These are phyloP conservation scores for Orchesellides sinensis DNA, from an alignment of 2,888 invertebrate species.

Conservation along the genomic window DNA sequence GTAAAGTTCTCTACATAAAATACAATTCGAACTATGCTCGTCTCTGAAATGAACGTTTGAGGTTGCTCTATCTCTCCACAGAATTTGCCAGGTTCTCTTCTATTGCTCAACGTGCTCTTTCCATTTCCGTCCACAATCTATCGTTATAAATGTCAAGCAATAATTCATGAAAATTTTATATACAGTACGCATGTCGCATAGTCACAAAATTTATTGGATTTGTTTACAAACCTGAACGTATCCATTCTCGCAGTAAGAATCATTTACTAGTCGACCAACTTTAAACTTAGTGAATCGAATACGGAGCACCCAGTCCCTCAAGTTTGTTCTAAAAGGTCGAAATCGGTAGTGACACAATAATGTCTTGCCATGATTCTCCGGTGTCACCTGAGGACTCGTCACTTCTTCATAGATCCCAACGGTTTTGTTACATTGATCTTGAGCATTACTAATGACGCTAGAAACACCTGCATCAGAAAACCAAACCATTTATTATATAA, in stretches of 20 bases:
- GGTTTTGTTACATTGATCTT: slow-evolving; percentile 94
- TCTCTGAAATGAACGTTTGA: slow-evolving; percentile 96
- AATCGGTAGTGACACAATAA: slow-evolving; percentile 92
- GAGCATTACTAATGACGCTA: slow-evolving; percentile 57
- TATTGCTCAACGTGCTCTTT: slow-evolving; percentile 91
- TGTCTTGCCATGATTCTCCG: slow-evolving; percentile 89
- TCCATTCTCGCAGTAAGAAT: slow-evolving; percentile 91
- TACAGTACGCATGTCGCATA: too few relatives aligned
- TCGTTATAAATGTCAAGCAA: background rate
- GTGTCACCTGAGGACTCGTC: slow-evolving; percentile 89
- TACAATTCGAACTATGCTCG: slow-evolving; percentile 92
- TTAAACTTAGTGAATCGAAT: slow-evolving; percentile 95
- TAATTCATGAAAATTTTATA: background rate
- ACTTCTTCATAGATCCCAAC: slow-evolving; percentile 96
- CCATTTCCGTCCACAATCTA: slow-evolving; percentile 95
- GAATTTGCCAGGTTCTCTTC: slow-evolving; percentile 92
- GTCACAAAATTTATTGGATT: slow-evolving; percentile 65
- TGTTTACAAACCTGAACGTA: slow-evolving; percentile 92
- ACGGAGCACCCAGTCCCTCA: slow-evolving; percentile 92
- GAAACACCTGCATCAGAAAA: slow-evolving; percentile 12
- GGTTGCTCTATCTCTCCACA: slow-evolving; percentile 96
- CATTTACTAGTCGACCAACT: slow-evolving; percentile 91
- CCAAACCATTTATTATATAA: background rate
- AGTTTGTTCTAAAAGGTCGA: slow-evolving; percentile 90
- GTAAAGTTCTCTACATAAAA: slow-evolving; percentile 96